Conservation (phyloP, 2,888 invertebrate species). For the Embidobia sp. region DNA sequence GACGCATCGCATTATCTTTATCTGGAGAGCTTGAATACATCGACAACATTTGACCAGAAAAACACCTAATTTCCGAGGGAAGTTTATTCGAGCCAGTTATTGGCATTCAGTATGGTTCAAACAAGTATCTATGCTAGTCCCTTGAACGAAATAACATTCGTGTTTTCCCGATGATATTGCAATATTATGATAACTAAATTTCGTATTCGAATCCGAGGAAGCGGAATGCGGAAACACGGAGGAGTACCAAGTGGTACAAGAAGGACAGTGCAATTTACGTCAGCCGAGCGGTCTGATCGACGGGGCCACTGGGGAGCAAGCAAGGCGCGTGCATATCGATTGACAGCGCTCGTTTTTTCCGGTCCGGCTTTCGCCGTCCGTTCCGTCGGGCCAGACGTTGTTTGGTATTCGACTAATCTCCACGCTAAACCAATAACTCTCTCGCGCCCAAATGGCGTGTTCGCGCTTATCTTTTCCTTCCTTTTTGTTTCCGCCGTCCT, state of each 20-base stretch:
- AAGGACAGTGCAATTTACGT: constrained; percentile 64
- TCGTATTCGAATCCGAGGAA: constrained; percentile 52
- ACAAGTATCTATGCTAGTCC: constrained; percentile 4
- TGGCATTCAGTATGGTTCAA: background rate
- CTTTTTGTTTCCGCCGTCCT: constrained; percentile 29
- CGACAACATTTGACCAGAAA: too few relatives aligned
- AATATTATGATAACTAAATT: constrained; percentile 52
- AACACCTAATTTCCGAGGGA: too few relatives aligned
- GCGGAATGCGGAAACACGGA: constrained; percentile 47
- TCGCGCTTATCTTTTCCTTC: constrained; percentile 52
- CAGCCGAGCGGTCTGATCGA: constrained; percentile 67
- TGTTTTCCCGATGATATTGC: constrained; percentile 42
- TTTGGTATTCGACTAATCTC: constrained; percentile 65
- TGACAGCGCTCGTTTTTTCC: constrained; percentile 66
- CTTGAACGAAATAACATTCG: constrained; percentile 33
- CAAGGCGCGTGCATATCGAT: constrained; percentile 66
- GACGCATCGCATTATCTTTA: too few relatives aligned
- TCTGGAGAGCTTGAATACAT: too few relatives aligned
- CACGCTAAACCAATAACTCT: constrained; percentile 60
- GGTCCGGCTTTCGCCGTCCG: constrained; percentile 11
- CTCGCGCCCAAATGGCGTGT: constrained; percentile 52
- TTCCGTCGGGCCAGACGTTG: constrained; percentile 48
- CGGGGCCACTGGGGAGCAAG: constrained; percentile 20
- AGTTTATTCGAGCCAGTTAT: background rate
- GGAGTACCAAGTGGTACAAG: constrained; percentile 39